Evolutionary conservation across 2,113 vertebrate genomes (phyloP).

Genomic region (Pithys albifrons): DNA sequence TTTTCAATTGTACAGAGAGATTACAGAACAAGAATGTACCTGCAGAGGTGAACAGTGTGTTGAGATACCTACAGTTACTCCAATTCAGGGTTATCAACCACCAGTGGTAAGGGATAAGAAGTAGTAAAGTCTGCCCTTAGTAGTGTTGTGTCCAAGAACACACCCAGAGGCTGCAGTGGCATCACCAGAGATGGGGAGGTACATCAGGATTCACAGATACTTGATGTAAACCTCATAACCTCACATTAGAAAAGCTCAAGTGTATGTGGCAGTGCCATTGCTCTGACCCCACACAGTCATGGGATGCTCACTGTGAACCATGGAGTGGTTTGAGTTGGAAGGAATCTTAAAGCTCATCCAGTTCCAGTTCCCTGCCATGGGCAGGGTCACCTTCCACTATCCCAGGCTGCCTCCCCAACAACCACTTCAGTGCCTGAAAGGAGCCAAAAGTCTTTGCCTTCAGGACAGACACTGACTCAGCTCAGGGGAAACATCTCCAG

Average conservation of each 20-base stretch:
- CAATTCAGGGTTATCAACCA: background rate
- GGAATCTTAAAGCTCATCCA: too few relatives aligned
- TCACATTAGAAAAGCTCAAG: background rate
- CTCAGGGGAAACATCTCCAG: background rate
- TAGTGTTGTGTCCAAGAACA: background rate
- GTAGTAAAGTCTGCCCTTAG: background rate
- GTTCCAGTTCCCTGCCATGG: too few relatives aligned
- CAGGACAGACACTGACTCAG: background rate
- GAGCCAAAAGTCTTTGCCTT: background rate
- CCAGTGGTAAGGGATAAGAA: background rate
- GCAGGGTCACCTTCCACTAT: too few relatives aligned
- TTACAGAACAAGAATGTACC: background rate
- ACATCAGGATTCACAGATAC: background rate
- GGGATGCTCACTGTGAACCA: background rate
- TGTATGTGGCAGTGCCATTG: background rate
- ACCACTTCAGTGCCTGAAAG: fast-evolving
- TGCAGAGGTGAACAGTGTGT: background rate
- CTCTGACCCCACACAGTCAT: background rate
- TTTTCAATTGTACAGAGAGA: background rate
- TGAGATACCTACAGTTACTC: background rate
- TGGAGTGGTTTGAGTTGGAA: too few relatives aligned
- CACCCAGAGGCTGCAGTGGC: background rate
- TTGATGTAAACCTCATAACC: background rate
- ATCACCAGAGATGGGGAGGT: background rate
- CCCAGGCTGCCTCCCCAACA: background rate